A percentile compares a stretch with the other conserved stretches of the same genome.
Conservation (phyloP, 2,888 invertebrate species). For the Cheilosia variabilis region DNA sequence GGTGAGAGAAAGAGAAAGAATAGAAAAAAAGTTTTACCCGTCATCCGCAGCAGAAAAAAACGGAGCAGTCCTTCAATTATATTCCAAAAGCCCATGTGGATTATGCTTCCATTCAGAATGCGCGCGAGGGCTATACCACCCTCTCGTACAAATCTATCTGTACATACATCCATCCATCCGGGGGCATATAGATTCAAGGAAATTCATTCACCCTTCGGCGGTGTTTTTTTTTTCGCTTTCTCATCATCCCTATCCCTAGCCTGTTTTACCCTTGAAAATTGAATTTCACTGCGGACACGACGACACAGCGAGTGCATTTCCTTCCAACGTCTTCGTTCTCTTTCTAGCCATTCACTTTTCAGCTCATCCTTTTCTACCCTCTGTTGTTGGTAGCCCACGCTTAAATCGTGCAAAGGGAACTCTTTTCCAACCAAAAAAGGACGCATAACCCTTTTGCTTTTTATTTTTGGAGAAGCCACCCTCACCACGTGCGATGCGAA, state of each 20-base stretch:
- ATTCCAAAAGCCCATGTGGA: conserved; percentile 62
- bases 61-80: conserved; percentile 55
- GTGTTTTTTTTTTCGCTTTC: conserved; percentile 6
- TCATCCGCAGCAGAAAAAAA: conserved; percentile 35
- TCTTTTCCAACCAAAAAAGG: conserved; percentile 24
- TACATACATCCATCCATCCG: conserved; percentile 13
- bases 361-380: conserved; percentile 10
- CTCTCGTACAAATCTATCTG: conserved; percentile 16
- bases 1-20: conserved; percentile 13
- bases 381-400: conserved; percentile 11
- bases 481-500: conserved; percentile 60
- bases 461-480: conserved; percentile 54
- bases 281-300: conserved; percentile 61
- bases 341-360: conserved; percentile 28
- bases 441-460: conserved; percentile 47
- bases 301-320: conserved; percentile 59
- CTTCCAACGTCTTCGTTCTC: conserved; percentile 40
- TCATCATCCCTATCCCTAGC: conserved; percentile 54
- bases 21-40: conserved; percentile 37
- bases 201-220: conserved; percentile 75
- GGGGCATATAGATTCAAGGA: conserved; percentile 60
- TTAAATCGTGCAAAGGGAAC: conserved; percentile 44
- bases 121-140: conserved; percentile 44
- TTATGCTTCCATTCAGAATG: conserved; percentile 65
- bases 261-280: conserved; percentile 76